Evolutionary conservation across 2,888 invertebrate species (phyloP), one percentile per base, ranked within the genome.

Genomic region (Lithophane ornitopus): DNA sequence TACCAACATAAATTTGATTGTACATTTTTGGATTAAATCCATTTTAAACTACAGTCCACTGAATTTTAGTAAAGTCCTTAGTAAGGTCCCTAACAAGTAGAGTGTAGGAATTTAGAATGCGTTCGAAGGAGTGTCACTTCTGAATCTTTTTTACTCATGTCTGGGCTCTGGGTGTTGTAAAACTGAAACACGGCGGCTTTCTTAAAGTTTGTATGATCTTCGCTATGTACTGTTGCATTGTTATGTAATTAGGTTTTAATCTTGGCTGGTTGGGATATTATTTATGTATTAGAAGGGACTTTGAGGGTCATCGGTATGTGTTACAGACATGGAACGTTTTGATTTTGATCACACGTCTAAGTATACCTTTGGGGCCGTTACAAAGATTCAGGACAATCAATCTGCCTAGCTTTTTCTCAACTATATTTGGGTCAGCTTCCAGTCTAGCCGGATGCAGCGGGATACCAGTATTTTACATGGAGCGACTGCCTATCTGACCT

Each of bases 111-210:
- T 44, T 56, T 44, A 44, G 2, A 19, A n/a, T 46, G 22, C 12
- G 6, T 22, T 16, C 0, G 3, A 12, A 74, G 11, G 16, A 4
- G 3, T 28, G 46, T 28, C 52, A 0, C 4, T 1, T 63, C 62
- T 63, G 3, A 4, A 49, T 0, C 2, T 41, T 22, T 8, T 22
- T 8, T 34, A 44, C 7, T 81, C 76, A 11, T 76, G 76, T 1
- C 26, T 0, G 49, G 41, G 49, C 49, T 56, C 34, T 54, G 73
- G 65, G 86, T 54, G 74, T 76, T 75, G 78, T 76, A 84, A 87
- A 70, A 82, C 86, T 74, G 83, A 44, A 83, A 77, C 83, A 80
- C 62, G 80, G 72, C 85, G 78, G 82, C 74, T 87, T 87, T 83
- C 75, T 77, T 74, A 68, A 85, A 87, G 73, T 87, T 85, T 56